These are phyloP conservation scores for Clostera curtula DNA, from an alignment of 2,888 invertebrate species.

Conservation along the genomic window DNA sequence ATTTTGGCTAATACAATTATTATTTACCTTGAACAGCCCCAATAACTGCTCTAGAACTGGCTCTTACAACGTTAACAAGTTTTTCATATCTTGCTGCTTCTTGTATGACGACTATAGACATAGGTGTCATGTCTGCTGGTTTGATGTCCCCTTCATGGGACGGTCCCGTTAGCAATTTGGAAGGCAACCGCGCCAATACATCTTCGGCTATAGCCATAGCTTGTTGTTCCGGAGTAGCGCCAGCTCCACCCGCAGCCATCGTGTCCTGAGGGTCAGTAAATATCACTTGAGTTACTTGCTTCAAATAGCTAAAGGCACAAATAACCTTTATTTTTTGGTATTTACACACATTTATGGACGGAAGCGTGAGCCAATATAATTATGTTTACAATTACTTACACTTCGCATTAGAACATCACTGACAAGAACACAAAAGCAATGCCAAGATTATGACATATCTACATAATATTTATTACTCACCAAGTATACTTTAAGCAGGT, in stretches of 20 bases:
- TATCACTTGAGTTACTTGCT: no score
- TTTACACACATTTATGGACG: no score
- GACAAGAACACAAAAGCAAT: slow-evolving; percentile 2
- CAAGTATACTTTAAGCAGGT: slow-evolving; percentile 56
- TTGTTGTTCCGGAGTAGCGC: slow-evolving; percentile 84
- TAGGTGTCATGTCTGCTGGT: slow-evolving; percentile 87
- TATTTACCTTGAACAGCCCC: slow-evolving; percentile 89
- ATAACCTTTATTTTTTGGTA: no score
- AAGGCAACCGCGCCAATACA: slow-evolving; percentile 84
- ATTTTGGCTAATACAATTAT: background rate
- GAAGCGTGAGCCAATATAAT: no score
- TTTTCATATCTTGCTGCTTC: slow-evolving; percentile 88
- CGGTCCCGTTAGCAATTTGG: slow-evolving; percentile 78
- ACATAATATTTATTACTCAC: slow-evolving; percentile 36
- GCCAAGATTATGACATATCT: no score
- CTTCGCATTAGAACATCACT: no score
- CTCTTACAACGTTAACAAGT: slow-evolving; percentile 82
- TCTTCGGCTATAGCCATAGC: slow-evolving; percentile 87
- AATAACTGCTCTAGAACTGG: slow-evolving; percentile 84
- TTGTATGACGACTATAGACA: slow-evolving; percentile 95
- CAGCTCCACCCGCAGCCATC: slow-evolving; percentile 73
- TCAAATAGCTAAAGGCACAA: no score
- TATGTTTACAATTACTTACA: no score
- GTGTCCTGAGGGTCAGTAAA: slow-evolving; percentile 73
- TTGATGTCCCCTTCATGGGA: slow-evolving; percentile 81